phyloP scores from a whole-genome alignment of 2,888 invertebrate genomes.

The Lysandra coridon region DNA sequence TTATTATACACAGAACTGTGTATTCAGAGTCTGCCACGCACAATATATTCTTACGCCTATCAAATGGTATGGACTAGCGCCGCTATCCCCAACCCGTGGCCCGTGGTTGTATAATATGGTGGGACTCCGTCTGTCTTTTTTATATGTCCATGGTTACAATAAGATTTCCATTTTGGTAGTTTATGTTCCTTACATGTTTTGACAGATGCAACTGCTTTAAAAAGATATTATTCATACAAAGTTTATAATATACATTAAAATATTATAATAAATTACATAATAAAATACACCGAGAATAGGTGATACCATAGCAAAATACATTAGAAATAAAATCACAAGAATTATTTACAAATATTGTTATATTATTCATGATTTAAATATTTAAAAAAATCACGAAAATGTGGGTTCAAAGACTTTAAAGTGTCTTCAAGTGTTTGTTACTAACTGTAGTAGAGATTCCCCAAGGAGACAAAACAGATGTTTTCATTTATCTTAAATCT shows the following conservation, averaged over 20 bases:
- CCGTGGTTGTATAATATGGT: too few relatives aligned
- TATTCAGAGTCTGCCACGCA: too few relatives aligned
- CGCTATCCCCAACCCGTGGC: too few relatives aligned
- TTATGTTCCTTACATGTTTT: neutral
- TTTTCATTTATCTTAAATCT: neutral
- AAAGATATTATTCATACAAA: neutral
- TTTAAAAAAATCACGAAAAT: neutral
- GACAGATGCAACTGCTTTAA: neutral
- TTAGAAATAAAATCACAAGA: neutral
- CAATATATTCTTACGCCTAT: too few relatives aligned
- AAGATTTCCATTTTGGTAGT: too few relatives aligned
- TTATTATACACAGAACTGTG: too few relatives aligned
- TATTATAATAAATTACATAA: neutral
- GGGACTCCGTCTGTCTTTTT: too few relatives aligned
- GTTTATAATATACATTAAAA: neutral
- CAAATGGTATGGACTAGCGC: too few relatives aligned
- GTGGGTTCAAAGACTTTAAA: neutral
- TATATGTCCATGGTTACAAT: too few relatives aligned
- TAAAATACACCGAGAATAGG: constrained; percentile 8
- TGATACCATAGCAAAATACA: neutral
- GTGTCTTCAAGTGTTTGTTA: too few relatives aligned
- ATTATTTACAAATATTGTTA: constrained; percentile 5
- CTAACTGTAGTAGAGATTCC: neutral
- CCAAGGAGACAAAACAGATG: neutral
- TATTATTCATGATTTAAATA: neutral